phyloP scores from a whole-genome alignment of 1,140 invertebrate species.

The Macrobrachium rosenbergii region DNA sequence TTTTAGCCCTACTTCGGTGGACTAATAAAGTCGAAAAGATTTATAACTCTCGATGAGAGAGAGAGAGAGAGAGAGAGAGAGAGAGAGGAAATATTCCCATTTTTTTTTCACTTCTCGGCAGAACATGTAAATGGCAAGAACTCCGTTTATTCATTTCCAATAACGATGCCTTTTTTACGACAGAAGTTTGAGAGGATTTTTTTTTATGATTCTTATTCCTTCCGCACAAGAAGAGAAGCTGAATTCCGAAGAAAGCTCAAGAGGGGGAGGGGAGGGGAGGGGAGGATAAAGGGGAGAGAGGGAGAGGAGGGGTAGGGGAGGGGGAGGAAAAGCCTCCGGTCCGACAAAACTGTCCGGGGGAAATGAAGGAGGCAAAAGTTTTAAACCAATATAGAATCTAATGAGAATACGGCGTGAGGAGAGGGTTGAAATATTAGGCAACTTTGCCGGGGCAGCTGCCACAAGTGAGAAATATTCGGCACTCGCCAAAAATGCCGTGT shows the following conservation, averaged over 20 bases:
- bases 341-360: background rate
- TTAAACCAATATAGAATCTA: constrained; percentile 57
- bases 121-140: too few relatives aligned
- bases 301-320: too few relatives aligned
- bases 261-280: background rate
- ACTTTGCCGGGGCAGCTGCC: constrained; percentile 57
- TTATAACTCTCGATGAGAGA: too few relatives aligned
- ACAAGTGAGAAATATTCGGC: constrained; percentile 26
- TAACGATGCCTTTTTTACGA: too few relatives aligned
- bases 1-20: too few relatives aligned
- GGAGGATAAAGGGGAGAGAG: background rate
- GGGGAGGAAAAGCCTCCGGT: background rate
- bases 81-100: too few relatives aligned
- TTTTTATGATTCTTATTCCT: too few relatives aligned
- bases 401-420: constrained; percentile 51
- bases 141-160: too few relatives aligned
- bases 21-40: too few relatives aligned
- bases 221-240: background rate
- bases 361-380: background rate
- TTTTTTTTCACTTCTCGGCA: too few relatives aligned
- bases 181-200: too few relatives aligned
- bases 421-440: constrained; percentile 55
- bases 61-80: too few relatives aligned
- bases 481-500: constrained; percentile 52
- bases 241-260: background rate